Evolutionary conservation across 2,797 vertebrate species (phyloP).

Genomic region (Coilia nasus): DNA sequence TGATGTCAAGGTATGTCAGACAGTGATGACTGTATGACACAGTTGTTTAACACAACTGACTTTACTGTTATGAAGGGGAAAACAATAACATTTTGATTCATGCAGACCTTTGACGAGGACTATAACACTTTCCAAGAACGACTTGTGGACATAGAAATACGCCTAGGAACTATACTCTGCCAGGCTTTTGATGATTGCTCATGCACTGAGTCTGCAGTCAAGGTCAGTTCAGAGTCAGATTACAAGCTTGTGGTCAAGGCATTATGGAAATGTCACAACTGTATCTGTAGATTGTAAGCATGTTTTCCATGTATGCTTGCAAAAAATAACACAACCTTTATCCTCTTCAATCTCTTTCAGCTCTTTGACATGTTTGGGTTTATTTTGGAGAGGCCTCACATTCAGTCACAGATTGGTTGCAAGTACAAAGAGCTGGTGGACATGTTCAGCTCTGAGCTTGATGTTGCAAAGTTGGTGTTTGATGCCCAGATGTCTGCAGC

Average conservation of each 20-base stretch:
- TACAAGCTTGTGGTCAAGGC: background rate
- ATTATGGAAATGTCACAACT: background rate
- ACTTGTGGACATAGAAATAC: constrained; percentile 71
- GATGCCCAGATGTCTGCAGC: constrained; percentile 53
- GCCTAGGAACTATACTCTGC: constrained; percentile 73
- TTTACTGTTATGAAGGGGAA: background rate
- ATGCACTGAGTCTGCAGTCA: constrained; percentile 60
- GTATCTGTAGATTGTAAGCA: background rate
- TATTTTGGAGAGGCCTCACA: constrained; percentile 70
- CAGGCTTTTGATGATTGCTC: constrained; percentile 69
- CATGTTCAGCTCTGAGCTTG: constrained; percentile 69
- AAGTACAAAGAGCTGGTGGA: constrained; percentile 64
- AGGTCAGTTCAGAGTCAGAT: constrained; percentile 61
- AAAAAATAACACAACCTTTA: background rate
- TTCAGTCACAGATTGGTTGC: constrained; percentile 63
- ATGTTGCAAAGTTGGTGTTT: constrained; percentile 64
- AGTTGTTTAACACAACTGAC: background rate
- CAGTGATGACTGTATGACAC: background rate
- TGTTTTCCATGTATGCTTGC: background rate
- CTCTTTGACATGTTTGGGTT: constrained; percentile 75
- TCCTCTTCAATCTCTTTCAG: constrained; percentile 57
- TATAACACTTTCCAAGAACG: constrained; percentile 71
- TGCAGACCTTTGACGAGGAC: constrained; percentile 69
- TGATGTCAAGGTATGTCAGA: constrained; percentile 58
- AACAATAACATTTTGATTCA: background rate